Conservation (phyloP, 1,140 invertebrate species). For the Cyclina sinensis region DNA sequence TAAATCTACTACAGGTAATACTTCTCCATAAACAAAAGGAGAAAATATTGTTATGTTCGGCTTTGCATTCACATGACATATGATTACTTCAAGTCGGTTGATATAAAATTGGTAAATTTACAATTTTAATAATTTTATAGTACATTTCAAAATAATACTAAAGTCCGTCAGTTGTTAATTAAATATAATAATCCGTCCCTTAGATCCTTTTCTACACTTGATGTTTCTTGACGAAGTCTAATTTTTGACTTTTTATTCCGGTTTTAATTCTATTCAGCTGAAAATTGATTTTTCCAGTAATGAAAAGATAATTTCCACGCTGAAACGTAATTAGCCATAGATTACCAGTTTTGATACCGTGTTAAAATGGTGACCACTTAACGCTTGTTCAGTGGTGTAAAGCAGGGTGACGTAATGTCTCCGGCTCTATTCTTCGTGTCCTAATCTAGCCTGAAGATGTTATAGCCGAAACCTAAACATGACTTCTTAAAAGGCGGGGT, state of each 20-base stretch:
- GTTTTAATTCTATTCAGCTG: conserved; percentile 42
- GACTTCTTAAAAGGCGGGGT: conserved; percentile 61
- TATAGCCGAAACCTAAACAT: conserved; percentile 52
- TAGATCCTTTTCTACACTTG: neutral
- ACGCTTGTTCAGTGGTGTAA: conserved; percentile 34
- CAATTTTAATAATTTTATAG: too few relatives aligned
- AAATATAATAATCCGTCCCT: too few relatives aligned
- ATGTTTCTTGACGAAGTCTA: neutral
- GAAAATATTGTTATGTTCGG: too few relatives aligned
- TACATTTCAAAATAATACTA: too few relatives aligned
- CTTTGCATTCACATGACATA: too few relatives aligned
- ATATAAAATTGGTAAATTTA: too few relatives aligned
- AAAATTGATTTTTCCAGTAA: conserved; percentile 28
- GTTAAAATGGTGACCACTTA: conserved; percentile 60
- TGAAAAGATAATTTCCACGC: conserved; percentile 34
- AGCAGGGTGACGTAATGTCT: conserved; percentile 48
- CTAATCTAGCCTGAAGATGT: conserved; percentile 51
- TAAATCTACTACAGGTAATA: too few relatives aligned
- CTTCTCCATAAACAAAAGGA: too few relatives aligned
- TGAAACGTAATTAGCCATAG: conserved; percentile 60
- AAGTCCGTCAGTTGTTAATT: too few relatives aligned
- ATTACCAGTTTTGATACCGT: conserved; percentile 62
- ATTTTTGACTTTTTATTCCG: neutral
- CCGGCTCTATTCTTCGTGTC: conserved; percentile 37
- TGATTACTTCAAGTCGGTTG: too few relatives aligned